A percentile compares a stretch with the other conserved stretches of the same genome.
phyloP scores from a whole-genome alignment of 2,113 vertebrate genomes.

The Siniperca knerii region DNA sequence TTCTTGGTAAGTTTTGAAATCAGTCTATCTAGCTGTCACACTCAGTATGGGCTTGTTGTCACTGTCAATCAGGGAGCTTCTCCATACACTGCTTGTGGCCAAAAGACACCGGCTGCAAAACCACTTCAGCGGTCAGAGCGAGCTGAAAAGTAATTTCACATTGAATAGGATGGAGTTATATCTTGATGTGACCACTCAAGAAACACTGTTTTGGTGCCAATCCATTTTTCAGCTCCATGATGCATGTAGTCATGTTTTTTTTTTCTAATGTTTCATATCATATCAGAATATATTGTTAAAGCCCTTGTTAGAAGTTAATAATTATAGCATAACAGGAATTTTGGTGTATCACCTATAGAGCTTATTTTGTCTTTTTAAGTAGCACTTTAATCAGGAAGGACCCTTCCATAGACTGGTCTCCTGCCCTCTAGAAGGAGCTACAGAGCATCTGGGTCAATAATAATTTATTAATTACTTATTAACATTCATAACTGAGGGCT shows the following conservation, averaged over 20 bases:
- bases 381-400: not conserved
- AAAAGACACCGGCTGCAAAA: slow-evolving; percentile 1
- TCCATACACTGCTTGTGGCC: slow-evolving; percentile 7
- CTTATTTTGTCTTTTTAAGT: not conserved
- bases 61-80: slow-evolving; percentile 17
- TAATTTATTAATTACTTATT: slow-evolving; percentile 33
- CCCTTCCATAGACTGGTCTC: not conserved
- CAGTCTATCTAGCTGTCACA: slow-evolving; percentile 2
- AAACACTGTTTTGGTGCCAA: not conserved
- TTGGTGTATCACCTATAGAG: not conserved
- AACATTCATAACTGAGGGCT: slow-evolving; percentile 12
- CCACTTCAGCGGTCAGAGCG: not conserved
- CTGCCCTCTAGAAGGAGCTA: not conserved
- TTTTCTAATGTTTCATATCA: not conserved
- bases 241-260: not conserved
- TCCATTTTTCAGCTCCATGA: not conserved
- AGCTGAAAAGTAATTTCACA: not conserved
- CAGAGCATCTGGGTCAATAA: slow-evolving; percentile 27
- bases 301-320: not conserved
- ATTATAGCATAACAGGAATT: not conserved
- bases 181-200: not conserved
- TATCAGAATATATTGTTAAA: not conserved
- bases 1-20: slow-evolving; percentile 8
- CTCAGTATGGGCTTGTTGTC: slow-evolving; percentile 12
- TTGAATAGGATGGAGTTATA: not conserved